Percentiles rank a stretch among this genome's conserved stretches.
Evolutionary conservation across 64 coral and sea anemone species (phyloP).

Genomic region (Acropora yongei): DNA sequence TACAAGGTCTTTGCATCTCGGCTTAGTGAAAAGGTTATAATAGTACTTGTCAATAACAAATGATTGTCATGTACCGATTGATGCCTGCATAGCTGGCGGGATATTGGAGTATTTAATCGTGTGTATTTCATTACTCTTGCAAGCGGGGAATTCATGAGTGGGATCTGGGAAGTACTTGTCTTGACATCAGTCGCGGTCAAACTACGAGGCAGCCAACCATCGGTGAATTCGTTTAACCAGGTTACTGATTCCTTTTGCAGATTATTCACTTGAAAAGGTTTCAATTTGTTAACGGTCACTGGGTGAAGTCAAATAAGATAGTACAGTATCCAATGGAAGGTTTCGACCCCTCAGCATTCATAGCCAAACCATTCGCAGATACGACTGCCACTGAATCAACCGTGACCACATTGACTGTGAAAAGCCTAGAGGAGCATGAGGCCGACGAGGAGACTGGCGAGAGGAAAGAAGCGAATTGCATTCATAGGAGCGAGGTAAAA

Average conservation of each 20-base stretch:
- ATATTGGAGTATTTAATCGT: too few relatives aligned
- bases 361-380: conserved; percentile 64
- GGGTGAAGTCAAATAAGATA: conserved; percentile 99
- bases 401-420: conserved; percentile 86
- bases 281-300: conserved; percentile 96
- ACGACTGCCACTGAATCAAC: conserved; percentile 1
- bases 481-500: conserved; percentile 50
- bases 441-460: conserved; percentile 39
- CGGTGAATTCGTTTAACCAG: neutral
- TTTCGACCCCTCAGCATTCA: conserved; percentile 96
- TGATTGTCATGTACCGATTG: too few relatives aligned
- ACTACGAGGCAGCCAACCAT: too few relatives aligned
- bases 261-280: conserved; percentile 96
- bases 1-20: too few relatives aligned
- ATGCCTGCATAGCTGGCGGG: too few relatives aligned
- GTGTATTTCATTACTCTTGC: too few relatives aligned
- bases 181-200: too few relatives aligned
- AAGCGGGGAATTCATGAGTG: too few relatives aligned
- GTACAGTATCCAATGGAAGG: conserved; percentile 90
- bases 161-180: too few relatives aligned
- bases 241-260: conserved; percentile 17
- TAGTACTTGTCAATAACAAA: too few relatives aligned
- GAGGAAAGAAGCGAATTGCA: neutral
- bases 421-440: conserved; percentile 54
- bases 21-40: too few relatives aligned